Percentiles rank a stretch among this genome's conserved stretches.
phyloP scores from a whole-genome alignment of 53 echinoderm and acorn worm species.

The Zoroaster sp. region DNA sequence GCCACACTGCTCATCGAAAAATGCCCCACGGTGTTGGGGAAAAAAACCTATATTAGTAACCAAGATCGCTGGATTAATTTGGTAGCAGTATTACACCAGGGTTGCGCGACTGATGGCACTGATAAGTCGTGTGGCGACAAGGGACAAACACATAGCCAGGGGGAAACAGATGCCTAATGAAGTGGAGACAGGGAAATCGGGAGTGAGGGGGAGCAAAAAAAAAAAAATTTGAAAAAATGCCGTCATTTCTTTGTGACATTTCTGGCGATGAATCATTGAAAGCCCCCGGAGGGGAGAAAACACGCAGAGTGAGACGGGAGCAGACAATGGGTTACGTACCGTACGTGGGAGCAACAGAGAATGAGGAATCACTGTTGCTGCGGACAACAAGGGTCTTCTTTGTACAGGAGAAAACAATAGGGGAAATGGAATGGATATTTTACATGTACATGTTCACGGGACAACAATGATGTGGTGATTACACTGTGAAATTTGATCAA shows the following conservation, averaged over 20 bases:
- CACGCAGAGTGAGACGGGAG: neutral
- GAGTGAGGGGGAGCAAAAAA: neutral
- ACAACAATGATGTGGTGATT: neutral
- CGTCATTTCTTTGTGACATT: slow-evolving; percentile 54
- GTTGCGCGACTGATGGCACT: slow-evolving; percentile 6
- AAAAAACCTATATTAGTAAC: slow-evolving; percentile 52
- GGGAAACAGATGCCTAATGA: slow-evolving; percentile 49
- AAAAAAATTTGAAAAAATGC: neutral
- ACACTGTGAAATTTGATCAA: neutral
- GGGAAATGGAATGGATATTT: neutral
- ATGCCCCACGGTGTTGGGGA: neutral
- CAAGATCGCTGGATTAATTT: slow-evolving; percentile 50
- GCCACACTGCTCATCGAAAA: neutral
- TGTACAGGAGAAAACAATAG: neutral
- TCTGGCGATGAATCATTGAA: slow-evolving; percentile 38
- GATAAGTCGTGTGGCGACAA: slow-evolving; percentile 47
- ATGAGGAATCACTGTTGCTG: neutral
- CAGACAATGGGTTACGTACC: neutral
- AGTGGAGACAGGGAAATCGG: neutral
- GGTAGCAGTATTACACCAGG: slow-evolving; percentile 6
- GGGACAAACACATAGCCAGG: slow-evolving; percentile 38
- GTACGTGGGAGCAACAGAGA: slow-evolving; percentile 7
- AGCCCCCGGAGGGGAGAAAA: neutral
- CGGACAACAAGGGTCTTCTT: neutral
- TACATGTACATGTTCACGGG: neutral